Evolutionary conservation across 2,888 invertebrate species (phyloP), one percentile per base, ranked within the genome.

Genomic region (Elysia crispata): DNA sequence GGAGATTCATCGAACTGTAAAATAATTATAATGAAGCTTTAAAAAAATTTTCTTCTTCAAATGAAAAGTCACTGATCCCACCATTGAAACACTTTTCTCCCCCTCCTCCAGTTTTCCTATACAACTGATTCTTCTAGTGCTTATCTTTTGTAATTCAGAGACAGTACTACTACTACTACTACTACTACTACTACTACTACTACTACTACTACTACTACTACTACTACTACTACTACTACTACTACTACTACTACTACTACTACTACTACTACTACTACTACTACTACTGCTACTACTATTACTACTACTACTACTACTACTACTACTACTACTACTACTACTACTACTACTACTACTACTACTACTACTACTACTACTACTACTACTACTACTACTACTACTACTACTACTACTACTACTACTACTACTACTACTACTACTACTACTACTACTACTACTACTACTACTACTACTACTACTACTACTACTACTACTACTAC

Each of bases 191-290:
- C n/a, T n/a, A n/a, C n/a, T n/a, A n/a, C n/a, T n/a, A 15, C 54
- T 54, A 18, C 15, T 54, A 54, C 54, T 54, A 18, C 54, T 54
- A 54, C 13, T 54, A 54, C 18, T 54, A 54, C 54, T 54, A 54
- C 54, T 54, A 54, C 54, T 15, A 54, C 54, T 54, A 54, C 54
- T 54, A 54, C 54, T 54, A 54, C 79, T 79, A 79, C 79, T 79
- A 79, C 79, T 79, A 72, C 79, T 79, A 79, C 79, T 79, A 79
- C 77, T 79, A 79, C 79, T 79, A 79, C 79, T 79, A 79, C 77
- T 79, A 79, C 79, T 79, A 79, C 79, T 79, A 79, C 79, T 79
- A 79, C 79, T 79, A 79, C 79, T 79, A 79, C 79, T 79, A 79
- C 79, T 79, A 79, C 79, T 79, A 79, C 77, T 79, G 77, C 77